Evolutionary conservation across 2,888 invertebrate species (phyloP).

Genomic region (Itoplectis maculator): DNA sequence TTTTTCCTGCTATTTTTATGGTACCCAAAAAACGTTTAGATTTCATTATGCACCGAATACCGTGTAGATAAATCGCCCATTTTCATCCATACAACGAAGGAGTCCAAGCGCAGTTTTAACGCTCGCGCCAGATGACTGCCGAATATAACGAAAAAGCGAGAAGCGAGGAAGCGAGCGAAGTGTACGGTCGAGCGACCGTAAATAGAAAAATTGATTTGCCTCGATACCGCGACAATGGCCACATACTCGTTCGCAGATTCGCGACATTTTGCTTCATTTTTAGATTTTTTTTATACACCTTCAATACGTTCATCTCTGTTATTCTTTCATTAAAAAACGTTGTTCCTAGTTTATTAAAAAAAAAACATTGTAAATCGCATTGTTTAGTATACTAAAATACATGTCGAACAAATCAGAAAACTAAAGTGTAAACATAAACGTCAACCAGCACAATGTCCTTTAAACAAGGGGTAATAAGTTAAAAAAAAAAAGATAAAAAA

Average conservation of each 20-base stretch:
- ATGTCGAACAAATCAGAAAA: background rate
- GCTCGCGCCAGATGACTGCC: conserved; percentile 1
- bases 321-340: background rate
- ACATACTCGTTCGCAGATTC: conserved; percentile 23
- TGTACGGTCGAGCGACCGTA: conserved; percentile 39
- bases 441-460: background rate
- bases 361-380: background rate
- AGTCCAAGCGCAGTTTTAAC: background rate
- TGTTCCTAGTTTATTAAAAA: background rate
- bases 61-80: conserved; percentile 14
- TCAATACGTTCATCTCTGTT: background rate
- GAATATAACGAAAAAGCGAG: background rate
- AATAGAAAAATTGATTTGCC: conserved; percentile 57
- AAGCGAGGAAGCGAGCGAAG: conserved; percentile 5
- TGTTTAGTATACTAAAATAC: background rate
- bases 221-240: conserved; percentile 27
- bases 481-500: background rate
- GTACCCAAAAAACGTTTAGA: background rate
- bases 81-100: background rate
- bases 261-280: background rate
- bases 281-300: background rate
- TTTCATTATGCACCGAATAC: background rate
- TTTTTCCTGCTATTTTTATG: background rate
- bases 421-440: background rate
- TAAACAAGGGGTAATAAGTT: background rate